Percentiles rank a stretch among this genome's conserved stretches.
Conservation (phyloP, 2,888 invertebrate genomes). For the Clostera curtula region DNA sequence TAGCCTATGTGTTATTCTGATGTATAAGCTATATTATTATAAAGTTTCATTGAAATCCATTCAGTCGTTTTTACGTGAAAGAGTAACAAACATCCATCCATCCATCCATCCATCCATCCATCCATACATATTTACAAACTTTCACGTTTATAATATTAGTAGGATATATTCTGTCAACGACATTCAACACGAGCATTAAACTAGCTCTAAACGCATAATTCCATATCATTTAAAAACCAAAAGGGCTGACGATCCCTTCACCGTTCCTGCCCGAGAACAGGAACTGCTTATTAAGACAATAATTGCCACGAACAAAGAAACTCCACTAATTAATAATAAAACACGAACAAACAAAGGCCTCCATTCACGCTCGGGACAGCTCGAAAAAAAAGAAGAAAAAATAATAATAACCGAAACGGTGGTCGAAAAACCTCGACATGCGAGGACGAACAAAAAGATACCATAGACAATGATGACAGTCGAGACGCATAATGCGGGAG, state of each 20-base stretch:
- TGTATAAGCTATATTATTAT: no score
- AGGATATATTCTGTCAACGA: no score
- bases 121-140: no score
- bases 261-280: slow-evolving; percentile 62
- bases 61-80: no score
- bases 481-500: slow-evolving; percentile 74
- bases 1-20: no score
- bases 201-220: slow-evolving; percentile 39
- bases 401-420: slow-evolving; percentile 72
- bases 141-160: no score
- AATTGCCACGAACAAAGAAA: slow-evolving; percentile 73
- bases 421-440: slow-evolving; percentile 73
- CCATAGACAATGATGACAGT: slow-evolving; percentile 73
- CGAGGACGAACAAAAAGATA: slow-evolving; percentile 68
- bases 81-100: no score
- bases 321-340: slow-evolving; percentile 75
- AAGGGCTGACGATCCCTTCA: slow-evolving; percentile 58
- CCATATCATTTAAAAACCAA: slow-evolving; percentile 45
- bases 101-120: no score
- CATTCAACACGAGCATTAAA: slow-evolving; percentile 19
- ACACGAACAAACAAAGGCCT: slow-evolving; percentile 71
- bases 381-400: slow-evolving; percentile 50
- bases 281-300: slow-evolving; percentile 75
- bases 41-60: no score
- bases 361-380: slow-evolving; percentile 70